Conservation (phyloP, 2,113 vertebrate genomes). For the Lethenteron camtschaticum region DNA sequence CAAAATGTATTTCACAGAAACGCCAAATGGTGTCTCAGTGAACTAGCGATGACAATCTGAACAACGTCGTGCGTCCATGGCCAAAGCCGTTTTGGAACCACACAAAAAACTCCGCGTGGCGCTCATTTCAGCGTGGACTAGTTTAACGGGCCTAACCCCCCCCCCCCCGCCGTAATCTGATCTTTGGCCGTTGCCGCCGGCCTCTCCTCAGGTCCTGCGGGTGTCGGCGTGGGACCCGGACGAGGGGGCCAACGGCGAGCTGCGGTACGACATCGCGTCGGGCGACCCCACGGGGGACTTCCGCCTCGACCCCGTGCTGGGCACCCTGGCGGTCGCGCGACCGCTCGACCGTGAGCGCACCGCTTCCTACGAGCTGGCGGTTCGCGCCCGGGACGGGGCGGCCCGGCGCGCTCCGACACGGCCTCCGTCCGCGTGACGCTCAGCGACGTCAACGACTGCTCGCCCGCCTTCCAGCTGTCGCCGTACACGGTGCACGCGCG, state of each 20-base stretch:
- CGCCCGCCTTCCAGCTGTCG: constrained; percentile 58
- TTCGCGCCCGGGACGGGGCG: constrained; percentile 68
- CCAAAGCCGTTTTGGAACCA: too few species aligned
- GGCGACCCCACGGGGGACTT: constrained; percentile 44
- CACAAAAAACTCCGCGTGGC: too few species aligned
- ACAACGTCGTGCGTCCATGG: too few species aligned
- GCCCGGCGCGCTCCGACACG: constrained; percentile 44
- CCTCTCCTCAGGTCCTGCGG: constrained; percentile 15
- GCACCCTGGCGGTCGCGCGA: constrained; percentile 54
- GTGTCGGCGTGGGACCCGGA: constrained; percentile 51
- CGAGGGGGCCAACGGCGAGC: constrained; percentile 67
- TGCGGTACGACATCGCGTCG: constrained; percentile 42
- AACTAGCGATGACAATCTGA: too few species aligned
- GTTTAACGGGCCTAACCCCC: too few species aligned
- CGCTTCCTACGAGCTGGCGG: constrained; percentile 34
- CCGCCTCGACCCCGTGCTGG: constrained; percentile 67
- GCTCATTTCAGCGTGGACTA: too few species aligned
- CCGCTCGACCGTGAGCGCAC: constrained; percentile 52
- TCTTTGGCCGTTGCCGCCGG: too few species aligned
- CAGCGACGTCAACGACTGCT: constrained; percentile 59
- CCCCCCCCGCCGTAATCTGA: too few species aligned
- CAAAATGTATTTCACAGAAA: too few species aligned
- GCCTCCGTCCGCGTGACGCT: constrained; percentile 42
- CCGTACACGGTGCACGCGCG: constrained; percentile 52
- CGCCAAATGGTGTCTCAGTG: too few species aligned